phyloP scores from a whole-genome alignment of 2,888 invertebrate genomes.

The Phyllotreta striolata region DNA sequence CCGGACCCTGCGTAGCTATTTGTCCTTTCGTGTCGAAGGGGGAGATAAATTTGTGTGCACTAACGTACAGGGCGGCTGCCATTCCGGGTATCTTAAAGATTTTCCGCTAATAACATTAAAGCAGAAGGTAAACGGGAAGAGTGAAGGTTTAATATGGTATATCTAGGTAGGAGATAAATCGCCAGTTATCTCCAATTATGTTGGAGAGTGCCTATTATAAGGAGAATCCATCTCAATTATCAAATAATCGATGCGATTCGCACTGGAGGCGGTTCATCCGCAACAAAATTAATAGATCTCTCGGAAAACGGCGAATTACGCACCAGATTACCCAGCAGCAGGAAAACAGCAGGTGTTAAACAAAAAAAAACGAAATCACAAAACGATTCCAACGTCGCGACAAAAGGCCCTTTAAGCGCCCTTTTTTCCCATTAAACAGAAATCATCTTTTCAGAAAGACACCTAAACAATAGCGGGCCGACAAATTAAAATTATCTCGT shows the following conservation, averaged over 20 bases:
- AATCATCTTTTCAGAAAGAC: slow-evolving; percentile 18
- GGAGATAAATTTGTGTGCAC: slow-evolving; percentile 42
- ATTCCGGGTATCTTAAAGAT: no score
- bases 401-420: slow-evolving; percentile 16
- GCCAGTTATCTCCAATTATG: slow-evolving; percentile 44
- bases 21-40: slow-evolving; percentile 49
- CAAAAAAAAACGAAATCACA: no score
- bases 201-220: slow-evolving; percentile 40
- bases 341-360: no score
- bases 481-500: slow-evolving; percentile 39
- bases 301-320: slow-evolving; percentile 15
- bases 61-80: not conserved
- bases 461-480: slow-evolving; percentile 28
- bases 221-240: slow-evolving; percentile 42
- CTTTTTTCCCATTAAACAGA: slow-evolving; percentile 8
- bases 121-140: slow-evolving; percentile 25
- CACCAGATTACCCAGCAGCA: not conserved
- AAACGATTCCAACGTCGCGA: not conserved
- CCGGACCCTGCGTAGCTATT: slow-evolving; percentile 45
- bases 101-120: no score
- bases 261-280: slow-evolving; percentile 22
- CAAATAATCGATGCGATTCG: slow-evolving; percentile 40
- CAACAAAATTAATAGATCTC: slow-evolving; percentile 31
- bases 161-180: slow-evolving; percentile 41
- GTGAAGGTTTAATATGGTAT: slow-evolving; percentile 38